These are phyloP conservation scores for Microhierax caerulescens DNA, from an alignment of 2,797 vertebrate species.

Conservation along the genomic window DNA sequence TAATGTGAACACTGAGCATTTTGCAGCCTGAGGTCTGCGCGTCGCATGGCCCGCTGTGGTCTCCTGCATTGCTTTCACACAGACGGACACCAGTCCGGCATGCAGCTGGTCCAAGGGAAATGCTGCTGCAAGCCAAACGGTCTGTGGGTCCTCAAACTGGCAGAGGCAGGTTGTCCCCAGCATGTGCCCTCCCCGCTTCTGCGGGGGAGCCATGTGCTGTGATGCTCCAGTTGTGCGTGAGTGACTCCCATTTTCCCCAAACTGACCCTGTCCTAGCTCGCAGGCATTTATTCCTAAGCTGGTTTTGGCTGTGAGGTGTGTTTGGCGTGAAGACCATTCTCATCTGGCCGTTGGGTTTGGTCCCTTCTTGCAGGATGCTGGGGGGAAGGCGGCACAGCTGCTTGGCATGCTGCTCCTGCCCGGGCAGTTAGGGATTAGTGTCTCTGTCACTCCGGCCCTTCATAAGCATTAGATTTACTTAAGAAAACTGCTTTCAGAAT, in stretches of 20 bases:
- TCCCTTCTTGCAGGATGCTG: not conserved
- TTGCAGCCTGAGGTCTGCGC: not conserved
- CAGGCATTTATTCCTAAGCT: not conserved
- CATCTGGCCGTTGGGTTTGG: not conserved
- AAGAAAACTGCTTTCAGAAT: constrained; percentile 32
- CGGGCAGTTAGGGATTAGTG: not conserved
- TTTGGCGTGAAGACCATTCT: not conserved
- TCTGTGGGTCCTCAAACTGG: not conserved
- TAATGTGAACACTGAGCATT: fast-evolving
- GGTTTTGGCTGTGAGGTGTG: not conserved
- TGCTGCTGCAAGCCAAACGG: fast-evolving
- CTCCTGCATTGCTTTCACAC: not conserved
- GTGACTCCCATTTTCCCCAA: not conserved
- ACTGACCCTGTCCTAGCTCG: not conserved
- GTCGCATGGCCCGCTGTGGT: fast-evolving
- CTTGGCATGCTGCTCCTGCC: not conserved
- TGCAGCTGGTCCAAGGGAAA: not conserved
- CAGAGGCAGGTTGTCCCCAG: not conserved
- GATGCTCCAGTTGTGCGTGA: fast-evolving
- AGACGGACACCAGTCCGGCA: fast-evolving
- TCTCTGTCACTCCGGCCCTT: not conserved
- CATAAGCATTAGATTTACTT: not conserved
- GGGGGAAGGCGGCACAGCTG: not conserved
- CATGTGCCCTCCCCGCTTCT: fast-evolving
- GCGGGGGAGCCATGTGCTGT: not conserved